Percentiles rank a stretch among this genome's conserved stretches.
These are phyloP conservation scores for Pycnomerus fuliginosus DNA, from an alignment of 2,888 invertebrate species.

Conservation along the genomic window DNA sequence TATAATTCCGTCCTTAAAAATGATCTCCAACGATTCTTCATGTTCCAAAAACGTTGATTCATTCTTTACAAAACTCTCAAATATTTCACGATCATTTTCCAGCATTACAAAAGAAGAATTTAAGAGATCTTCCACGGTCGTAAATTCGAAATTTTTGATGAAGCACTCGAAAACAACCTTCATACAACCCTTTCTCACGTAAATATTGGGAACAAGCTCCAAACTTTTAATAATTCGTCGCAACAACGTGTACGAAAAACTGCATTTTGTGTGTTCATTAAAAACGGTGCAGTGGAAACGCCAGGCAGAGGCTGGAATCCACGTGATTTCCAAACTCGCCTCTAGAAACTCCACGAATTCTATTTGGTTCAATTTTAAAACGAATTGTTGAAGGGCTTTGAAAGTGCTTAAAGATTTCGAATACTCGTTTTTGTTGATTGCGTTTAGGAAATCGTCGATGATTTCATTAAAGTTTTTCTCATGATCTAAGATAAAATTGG, in stretches of 20 bases:
- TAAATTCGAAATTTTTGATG: not conserved
- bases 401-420: too few species aligned
- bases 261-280: slow-evolving; percentile 8
- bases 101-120: slow-evolving; percentile 3
- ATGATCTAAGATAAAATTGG: slow-evolving; percentile 23
- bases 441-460: slow-evolving; percentile 25
- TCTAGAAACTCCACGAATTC: slow-evolving; percentile 30
- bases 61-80: slow-evolving; percentile 1
- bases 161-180: slow-evolving; percentile 12
- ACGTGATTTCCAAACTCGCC: slow-evolving; percentile 28
- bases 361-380: slow-evolving; percentile 20
- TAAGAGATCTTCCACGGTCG: slow-evolving; percentile 1
- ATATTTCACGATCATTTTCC: not conserved
- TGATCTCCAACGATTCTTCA: too few species aligned
- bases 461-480: slow-evolving; percentile 12
- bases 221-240: slow-evolving; percentile 24
- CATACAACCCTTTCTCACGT: slow-evolving; percentile 34
- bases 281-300: slow-evolving; percentile 32
- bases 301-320: slow-evolving; percentile 39
- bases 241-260: slow-evolving; percentile 15
- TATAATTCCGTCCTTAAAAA: too few species aligned
- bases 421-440: slow-evolving; percentile 36
- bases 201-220: slow-evolving; percentile 34
- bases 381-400: slow-evolving; percentile 19
- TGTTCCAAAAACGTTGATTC: not conserved